phyloP scores from a whole-genome alignment of 2,113 vertebrate genomes.

The Rhabdornis inornatus region DNA sequence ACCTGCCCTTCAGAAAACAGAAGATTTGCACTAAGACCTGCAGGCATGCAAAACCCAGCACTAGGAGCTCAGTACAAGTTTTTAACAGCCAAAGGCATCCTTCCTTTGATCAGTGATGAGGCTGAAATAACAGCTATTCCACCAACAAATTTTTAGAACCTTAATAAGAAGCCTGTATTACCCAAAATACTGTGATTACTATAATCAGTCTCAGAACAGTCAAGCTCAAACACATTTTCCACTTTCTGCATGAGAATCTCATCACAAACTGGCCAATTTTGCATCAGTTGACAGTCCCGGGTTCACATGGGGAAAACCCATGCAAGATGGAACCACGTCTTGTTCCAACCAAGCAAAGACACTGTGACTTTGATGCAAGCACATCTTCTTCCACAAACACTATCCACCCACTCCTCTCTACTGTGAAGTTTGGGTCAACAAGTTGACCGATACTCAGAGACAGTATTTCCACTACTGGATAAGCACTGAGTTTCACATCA shows the following conservation, averaged over 20 bases:
- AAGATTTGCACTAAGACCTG: not conserved
- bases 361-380: not conserved
- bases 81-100: not conserved
- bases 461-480: not conserved
- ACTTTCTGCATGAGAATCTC: not conserved
- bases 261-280: not conserved
- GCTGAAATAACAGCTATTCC: not conserved
- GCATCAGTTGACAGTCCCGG: not conserved
- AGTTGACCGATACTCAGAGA: fast-evolving
- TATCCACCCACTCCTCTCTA: not conserved
- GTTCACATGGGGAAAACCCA: not conserved
- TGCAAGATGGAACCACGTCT: fast-evolving
- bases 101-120: not conserved
- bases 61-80: not conserved
- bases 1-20: not conserved
- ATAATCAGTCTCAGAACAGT: not conserved
- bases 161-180: not conserved
- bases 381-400: not conserved
- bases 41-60: not conserved
- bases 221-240: not conserved
- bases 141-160: not conserved
- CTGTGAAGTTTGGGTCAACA: not conserved
- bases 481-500: not conserved
- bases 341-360: not conserved
- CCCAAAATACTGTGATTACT: not conserved